Evolutionary conservation across 2,888 invertebrate species (phyloP).

Genomic region (Drosophila mimica): DNA sequence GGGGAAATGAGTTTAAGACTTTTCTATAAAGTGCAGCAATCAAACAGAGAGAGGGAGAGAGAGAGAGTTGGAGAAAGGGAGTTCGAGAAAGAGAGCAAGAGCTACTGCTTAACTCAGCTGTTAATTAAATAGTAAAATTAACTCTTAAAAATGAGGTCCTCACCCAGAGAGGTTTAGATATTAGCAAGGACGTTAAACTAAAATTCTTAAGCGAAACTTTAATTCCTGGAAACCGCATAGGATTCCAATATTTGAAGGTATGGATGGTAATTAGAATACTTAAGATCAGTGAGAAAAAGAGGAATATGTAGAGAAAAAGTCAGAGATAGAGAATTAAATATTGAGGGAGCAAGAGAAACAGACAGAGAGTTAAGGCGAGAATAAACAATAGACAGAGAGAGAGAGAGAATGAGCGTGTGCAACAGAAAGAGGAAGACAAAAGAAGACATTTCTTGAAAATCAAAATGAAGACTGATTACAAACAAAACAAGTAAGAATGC

Average conservation of each 20-base stretch:
- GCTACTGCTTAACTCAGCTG: not conserved
- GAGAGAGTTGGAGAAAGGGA: too few species aligned
- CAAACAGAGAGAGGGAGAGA: not conserved
- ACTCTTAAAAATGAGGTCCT: not conserved
- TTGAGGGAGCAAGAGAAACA: not conserved
- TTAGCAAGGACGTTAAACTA: not conserved
- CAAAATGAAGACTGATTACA: not conserved
- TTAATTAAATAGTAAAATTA: not conserved
- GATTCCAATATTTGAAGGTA: too few species aligned
- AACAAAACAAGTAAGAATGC: not conserved
- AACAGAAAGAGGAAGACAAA: not conserved
- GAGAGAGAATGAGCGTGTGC: too few species aligned
- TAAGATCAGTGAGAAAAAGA: not conserved
- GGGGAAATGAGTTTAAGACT: slow-evolving; percentile 12
- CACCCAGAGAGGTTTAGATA: not conserved
- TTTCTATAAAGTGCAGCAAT: not conserved
- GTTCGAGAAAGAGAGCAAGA: not conserved
- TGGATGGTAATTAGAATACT: too few species aligned
- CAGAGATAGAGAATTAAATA: not conserved
- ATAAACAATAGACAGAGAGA: too few species aligned
- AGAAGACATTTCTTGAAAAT: not conserved
- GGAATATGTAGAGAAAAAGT: not conserved
- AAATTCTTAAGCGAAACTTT: not conserved
- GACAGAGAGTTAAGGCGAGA: not conserved
- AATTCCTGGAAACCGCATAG: not conserved